A percentile compares a stretch with the other conserved stretches of the same genome.
These are phyloP conservation scores for Turritopsis rubra DNA, from an alignment of 30 jellyfish, hydroid and myxozoan genomes.

Conservation along the genomic window DNA sequence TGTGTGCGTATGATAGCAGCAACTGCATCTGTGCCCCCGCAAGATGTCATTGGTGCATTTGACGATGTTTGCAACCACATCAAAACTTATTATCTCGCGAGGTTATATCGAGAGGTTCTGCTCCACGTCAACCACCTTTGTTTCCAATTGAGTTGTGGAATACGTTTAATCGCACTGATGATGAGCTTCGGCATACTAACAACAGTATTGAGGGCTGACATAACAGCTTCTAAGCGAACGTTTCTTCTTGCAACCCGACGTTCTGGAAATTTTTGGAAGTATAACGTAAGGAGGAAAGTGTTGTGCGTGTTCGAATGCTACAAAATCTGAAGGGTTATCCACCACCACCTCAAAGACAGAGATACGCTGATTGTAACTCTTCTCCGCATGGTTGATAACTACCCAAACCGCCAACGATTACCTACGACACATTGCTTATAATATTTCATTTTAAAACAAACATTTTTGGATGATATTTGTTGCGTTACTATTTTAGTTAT, in stretches of 20 bases:
- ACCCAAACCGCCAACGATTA: conserved; percentile 19
- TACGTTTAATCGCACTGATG: conserved; percentile 35
- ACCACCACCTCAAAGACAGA: conserved; percentile 11
- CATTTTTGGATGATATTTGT: no score
- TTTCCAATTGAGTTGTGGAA: conserved; percentile 33
- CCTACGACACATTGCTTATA: conserved; percentile 2
- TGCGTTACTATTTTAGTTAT: no score
- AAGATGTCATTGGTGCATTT: neutral
- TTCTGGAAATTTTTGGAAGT: conserved; percentile 43
- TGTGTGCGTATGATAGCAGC: conserved; percentile 25
- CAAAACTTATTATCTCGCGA: neutral
- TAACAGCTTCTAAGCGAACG: conserved; percentile 13
- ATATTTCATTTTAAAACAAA: neutral
- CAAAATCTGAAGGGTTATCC: neutral
- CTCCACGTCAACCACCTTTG: conserved; percentile 36
- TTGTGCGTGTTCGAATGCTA: neutral
- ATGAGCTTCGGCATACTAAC: conserved; percentile 45
- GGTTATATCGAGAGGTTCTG: conserved; percentile 40
- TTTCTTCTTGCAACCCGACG: conserved; percentile 31
- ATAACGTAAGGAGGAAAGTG: neutral
- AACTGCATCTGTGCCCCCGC: conserved; percentile 25
- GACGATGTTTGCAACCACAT: conserved; percentile 21
- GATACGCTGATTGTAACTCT: conserved; percentile 14
- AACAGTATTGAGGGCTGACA: conserved; percentile 43
- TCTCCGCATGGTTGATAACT: conserved; percentile 13